These are phyloP conservation scores for Rhegmatorhina hoffmannsi DNA, from an alignment of 2,113 vertebrate species.

Conservation along the genomic window DNA sequence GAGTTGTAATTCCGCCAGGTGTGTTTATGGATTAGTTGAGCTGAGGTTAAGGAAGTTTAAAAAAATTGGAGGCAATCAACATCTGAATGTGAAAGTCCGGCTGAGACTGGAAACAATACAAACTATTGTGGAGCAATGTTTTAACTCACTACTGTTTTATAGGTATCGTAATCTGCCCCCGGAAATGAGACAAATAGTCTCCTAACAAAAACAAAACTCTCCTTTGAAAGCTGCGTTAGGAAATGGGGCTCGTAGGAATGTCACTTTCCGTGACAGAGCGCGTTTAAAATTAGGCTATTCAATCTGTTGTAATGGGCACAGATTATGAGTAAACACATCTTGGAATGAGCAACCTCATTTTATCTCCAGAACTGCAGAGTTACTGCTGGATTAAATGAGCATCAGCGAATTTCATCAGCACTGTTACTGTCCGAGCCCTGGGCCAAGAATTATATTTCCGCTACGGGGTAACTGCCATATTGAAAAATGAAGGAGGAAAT, in stretches of 20 bases:
- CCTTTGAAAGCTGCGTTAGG: conserved; percentile 67
- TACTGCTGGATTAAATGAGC: neutral
- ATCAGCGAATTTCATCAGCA: conserved; percentile 31
- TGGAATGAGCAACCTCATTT: neutral
- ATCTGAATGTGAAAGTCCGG: conserved; percentile 66
- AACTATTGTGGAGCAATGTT: conserved; percentile 49
- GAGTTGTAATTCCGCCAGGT: conserved; percentile 32
- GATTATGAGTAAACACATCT: conserved; percentile 50
- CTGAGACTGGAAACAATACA: conserved; percentile 49
- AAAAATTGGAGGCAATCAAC: conserved; percentile 51
- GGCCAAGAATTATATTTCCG: conserved; percentile 40
- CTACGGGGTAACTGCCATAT: conserved; percentile 12
- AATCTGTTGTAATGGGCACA: conserved; percentile 39
- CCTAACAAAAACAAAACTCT: conserved; percentile 52
- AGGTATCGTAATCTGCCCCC: conserved; percentile 65
- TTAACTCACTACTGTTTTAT: conserved; percentile 64
- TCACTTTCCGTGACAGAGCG: conserved; percentile 15
- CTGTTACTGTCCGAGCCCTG: conserved; percentile 12
- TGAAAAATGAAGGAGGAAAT: conserved; percentile 31
- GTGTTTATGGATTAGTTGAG: conserved; percentile 17
- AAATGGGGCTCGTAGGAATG: conserved; percentile 51
- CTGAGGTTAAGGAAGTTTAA: conserved; percentile 20
- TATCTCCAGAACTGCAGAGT: conserved; percentile 20
- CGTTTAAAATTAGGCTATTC: conserved; percentile 58
- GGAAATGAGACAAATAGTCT: conserved; percentile 66